phyloP scores from a whole-genome alignment of 2,888 invertebrate species.

The Dasysyrphus albostriatus region DNA sequence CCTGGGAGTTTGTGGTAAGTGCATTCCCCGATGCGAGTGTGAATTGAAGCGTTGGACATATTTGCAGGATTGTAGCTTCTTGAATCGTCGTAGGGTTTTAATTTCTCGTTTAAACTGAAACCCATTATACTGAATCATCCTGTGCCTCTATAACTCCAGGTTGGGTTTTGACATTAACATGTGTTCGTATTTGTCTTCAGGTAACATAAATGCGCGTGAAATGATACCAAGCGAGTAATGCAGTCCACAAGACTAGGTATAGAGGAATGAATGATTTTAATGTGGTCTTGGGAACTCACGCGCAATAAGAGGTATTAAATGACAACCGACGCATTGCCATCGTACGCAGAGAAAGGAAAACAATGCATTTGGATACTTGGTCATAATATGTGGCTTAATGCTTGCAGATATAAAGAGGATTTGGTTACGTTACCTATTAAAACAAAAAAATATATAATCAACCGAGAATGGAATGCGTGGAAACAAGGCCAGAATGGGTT shows the following conservation, averaged over 20 bases:
- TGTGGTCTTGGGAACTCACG: conserved; percentile 51
- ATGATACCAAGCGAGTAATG: conserved; percentile 68
- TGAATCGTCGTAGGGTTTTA: conserved; percentile 66
- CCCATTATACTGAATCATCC: conserved; percentile 41
- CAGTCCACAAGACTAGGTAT: conserved; percentile 19
- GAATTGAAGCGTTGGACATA: not conserved
- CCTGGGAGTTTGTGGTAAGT: conserved; percentile 50
- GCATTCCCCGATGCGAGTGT: conserved; percentile 12
- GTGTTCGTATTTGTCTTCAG: not conserved
- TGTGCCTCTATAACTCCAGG: not conserved
- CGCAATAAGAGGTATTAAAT: conserved; percentile 50
- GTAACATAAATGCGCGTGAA: conserved; percentile 51
- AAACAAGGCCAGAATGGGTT: conserved; percentile 63
- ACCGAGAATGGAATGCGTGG: conserved; percentile 55
- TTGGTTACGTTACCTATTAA: conserved; percentile 28
- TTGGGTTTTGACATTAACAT: conserved; percentile 48
- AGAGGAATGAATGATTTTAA: conserved; percentile 28
- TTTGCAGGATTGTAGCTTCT: conserved; percentile 54
- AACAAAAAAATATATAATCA: not conserved
- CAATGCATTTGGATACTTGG: conserved; percentile 4
- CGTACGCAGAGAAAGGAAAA: conserved; percentile 51
- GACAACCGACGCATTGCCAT: conserved; percentile 30
- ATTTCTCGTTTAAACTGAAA: conserved; percentile 68
- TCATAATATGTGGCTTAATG: conserved; percentile 16
- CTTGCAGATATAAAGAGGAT: conserved; percentile 16